Evolutionary conservation across 2,888 invertebrate species (phyloP), one percentile per base, ranked within the genome.

Genomic region (Baronia brevicornis): DNA sequence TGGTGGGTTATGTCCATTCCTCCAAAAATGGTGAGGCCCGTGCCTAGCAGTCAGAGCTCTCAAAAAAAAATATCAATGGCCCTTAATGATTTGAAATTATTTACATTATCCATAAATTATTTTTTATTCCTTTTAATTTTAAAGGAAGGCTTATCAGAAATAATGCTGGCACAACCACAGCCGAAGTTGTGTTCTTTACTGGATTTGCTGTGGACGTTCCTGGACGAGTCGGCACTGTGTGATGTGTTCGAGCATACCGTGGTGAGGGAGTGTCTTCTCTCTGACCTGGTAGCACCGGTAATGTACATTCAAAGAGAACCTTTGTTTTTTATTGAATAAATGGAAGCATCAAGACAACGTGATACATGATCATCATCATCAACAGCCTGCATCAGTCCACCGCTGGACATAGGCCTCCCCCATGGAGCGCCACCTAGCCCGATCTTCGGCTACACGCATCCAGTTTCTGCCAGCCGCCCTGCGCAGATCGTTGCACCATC

Each of bases 151-250:
- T 46, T 80, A 0, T 46, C 73, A 1, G 23, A 44, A 0, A 69
- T 65, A 28, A 43, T 82, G 14, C 38, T 70, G 12, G 5, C 50
- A 0, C 75, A 74, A 38, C 72, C 77, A 0, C 72, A 77, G 5
- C 57, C 61, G 0, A 58, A 66, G 0, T 45, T 84, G 0, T 75
- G 77, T 24, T 61, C 53, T 0, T 41, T 82, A 28, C 57, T 91
- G 29, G 89, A 91, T 54, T 55, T 89, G 11, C 64, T 91, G 24
- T 91, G 91, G 90, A 86, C 88, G 0, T 87, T 91, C 38, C 64
- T 91, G 21, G 91, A 91, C 55, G 87, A 87, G 32, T 78, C 86
- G 9, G 89, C 90, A 22, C 67, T 90, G 5, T 88, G 88, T 42
- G 79, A 82, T 9, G 87, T 89, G 18, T 60, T 91, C 26, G 90